Base-by-base conservation (phyloP, 2,888 invertebrate species). In the Drosophila infuscata region DNA sequence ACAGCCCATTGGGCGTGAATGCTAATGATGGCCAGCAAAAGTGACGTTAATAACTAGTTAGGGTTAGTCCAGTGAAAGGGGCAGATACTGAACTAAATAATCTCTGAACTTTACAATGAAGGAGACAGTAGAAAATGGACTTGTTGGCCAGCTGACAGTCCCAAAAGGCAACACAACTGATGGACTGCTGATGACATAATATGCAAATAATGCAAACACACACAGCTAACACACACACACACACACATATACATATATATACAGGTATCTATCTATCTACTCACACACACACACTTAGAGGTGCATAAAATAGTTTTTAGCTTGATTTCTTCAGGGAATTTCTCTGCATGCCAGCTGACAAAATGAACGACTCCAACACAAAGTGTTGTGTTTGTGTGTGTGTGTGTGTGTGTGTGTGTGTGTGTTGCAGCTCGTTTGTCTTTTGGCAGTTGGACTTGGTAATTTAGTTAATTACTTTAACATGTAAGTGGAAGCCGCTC, bases 321-420 rank as follows among this genome's bases (percentile, higher is more conserved):
- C 91, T 91, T 92, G 92, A 92, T 92, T 92, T 92, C 91, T 92
- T 91, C 70, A 58, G 91, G 91, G 91, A 92, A 91, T 91, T 85
- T 86, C 60, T 51, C 64, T 35, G 64, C 67, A 66, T 72, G 83
- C 63, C 69, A 83, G 74, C 87, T 80, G 81, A 76, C 88, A 88
- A 76, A 66, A 68, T 67, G 61, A 79, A 76, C 60, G 72, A 82
- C 69, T 84, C 49, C 59, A 49, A 60, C 38, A 43, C 25, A 36
- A 1, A 20, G 9, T 43, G 38, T 29, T 41, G 30, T 76, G n/a
- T 53, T 33, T 63, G 25, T 49, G 49, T 69, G 30, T 51, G 48
- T 36, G 32, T 74, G 35, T 43, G 35, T 41, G 20, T 49, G 49
- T 69, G 30, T 51, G 48, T 36, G 35, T 59, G 20, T 70, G 49